Conservation (phyloP, 2,888 invertebrate genomes). For the Yponomeuta malinellus region DNA sequence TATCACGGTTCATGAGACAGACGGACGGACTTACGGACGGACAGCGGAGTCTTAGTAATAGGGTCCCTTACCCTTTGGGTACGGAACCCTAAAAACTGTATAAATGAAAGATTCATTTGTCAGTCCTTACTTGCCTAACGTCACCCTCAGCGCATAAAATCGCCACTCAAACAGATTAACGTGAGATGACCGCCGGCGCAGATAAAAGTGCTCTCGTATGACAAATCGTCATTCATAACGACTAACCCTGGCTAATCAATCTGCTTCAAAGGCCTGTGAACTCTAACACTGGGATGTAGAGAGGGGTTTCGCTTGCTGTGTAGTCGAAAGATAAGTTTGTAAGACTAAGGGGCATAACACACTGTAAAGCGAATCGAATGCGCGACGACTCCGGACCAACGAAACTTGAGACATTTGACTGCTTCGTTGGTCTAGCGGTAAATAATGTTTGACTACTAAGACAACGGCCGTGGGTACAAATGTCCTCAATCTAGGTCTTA, state of each 20-base stretch:
- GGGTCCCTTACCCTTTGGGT: no score
- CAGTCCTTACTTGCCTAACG: background rate
- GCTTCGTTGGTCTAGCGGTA: background rate
- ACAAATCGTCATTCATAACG: constrained; percentile 53
- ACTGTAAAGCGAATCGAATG: background rate
- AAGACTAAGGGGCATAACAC: background rate
- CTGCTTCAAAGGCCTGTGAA: background rate
- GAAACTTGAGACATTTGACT: background rate
- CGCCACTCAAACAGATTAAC: constrained; percentile 16
- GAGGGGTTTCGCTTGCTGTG: background rate
- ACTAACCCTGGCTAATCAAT: constrained; percentile 17
- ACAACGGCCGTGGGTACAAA: no score
- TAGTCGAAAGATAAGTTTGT: background rate
- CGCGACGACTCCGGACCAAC: background rate
- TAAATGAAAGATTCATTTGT: background rate
- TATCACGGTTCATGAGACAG: no score
- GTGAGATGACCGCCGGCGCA: constrained; percentile 28
- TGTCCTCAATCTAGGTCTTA: no score
- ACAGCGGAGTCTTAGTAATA: no score
- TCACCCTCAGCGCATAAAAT: constrained; percentile 22
- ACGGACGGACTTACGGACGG: no score
- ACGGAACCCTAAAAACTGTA: background rate
- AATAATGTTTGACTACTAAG: no score
- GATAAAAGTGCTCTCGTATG: constrained; percentile 55
- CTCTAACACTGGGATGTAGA: background rate